A percentile compares a stretch with the other conserved stretches of the same genome.
phyloP scores from a whole-genome alignment of 2,113 vertebrate species.

The Cynocephalus volans region DNA sequence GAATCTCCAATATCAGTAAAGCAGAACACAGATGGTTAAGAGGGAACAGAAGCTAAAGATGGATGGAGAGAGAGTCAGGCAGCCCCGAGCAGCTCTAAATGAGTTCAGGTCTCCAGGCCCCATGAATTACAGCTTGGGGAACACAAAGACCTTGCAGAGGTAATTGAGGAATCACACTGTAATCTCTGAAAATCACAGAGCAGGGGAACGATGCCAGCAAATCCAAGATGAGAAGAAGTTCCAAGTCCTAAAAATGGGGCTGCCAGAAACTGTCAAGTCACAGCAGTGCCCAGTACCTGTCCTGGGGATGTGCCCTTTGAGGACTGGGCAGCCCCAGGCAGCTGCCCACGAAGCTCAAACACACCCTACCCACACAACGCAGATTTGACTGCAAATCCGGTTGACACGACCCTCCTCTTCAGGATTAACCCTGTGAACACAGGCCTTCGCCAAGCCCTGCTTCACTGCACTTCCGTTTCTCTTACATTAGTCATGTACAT shows the following conservation, averaged over 20 bases:
- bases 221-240: slow-evolving; percentile 12
- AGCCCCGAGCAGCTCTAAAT: not conserved
- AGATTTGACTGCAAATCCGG: not conserved
- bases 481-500: not conserved
- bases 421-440: not conserved
- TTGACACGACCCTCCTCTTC: not conserved
- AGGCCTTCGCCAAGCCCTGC: not conserved
- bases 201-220: slow-evolving; percentile 10
- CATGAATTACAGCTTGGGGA: not conserved
- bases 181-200: slow-evolving; percentile 50
- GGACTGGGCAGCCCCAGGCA: not conserved
- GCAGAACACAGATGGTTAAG: not conserved
- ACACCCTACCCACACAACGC: not conserved
- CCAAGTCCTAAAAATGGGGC: not conserved
- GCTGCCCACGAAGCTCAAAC: not conserved
- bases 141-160: slow-evolving; percentile 8
- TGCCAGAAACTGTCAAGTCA: not conserved
- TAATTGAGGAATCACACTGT: not conserved
- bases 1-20: not conserved
- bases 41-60: slow-evolving; percentile 24
- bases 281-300: not conserved
- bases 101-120: slow-evolving; percentile 63
- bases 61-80: not conserved
- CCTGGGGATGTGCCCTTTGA: not conserved
- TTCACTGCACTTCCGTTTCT: not conserved